Evolutionary conservation across 2,797 vertebrate genomes (phyloP), one percentile per base, ranked within the genome.

Genomic region (Anolis apletophallus): DNA sequence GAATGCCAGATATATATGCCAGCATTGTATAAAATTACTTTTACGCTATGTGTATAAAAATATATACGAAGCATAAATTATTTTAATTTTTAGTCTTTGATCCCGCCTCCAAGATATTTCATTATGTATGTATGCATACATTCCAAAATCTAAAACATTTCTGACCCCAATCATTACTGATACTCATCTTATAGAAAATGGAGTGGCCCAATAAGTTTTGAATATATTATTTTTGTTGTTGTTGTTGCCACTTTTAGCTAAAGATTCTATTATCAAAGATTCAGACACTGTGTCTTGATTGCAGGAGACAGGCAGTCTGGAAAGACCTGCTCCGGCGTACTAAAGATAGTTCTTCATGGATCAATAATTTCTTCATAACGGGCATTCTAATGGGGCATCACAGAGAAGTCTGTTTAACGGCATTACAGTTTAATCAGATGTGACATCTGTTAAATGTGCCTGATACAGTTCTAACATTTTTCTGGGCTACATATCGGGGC

Each of bases 401-500:
- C 88, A 78, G 80, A 91, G 84, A 84, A 72, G 89, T 88, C 64
- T 40, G 23, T 85, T 88, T 90, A 93, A 90, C 46, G 50, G 57
- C 87, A 87, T 93, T 81, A 83, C 3, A 36, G 79, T 84, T 79
- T 95, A 94, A 95, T 94, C 90, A 88, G 87, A 94, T 0, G 14
- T 92, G 93, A 36, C 95, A 94, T 91, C 89, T 93, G 85, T 90
- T 75, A 87, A 93, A 90, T 0, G 1, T 90, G 84, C 21, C 14
- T 82, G 59, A 91, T 89, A 87, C 90, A 88, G 68, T 77, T 88
- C 74, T 85, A 90, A 84, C 5, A 84, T 92, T 87, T 67, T 78
- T 21, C 68, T 84, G 73, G 75, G 90, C 52, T 80, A 5, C 3
- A 2, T 88, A 86, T 84, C 32, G 64, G 71, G 19, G 16, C 40